A percentile compares a stretch with the other conserved stretches of the same genome.
Conservation (phyloP, 2,113 vertebrate species). For the Pycnonotus jocosus region DNA sequence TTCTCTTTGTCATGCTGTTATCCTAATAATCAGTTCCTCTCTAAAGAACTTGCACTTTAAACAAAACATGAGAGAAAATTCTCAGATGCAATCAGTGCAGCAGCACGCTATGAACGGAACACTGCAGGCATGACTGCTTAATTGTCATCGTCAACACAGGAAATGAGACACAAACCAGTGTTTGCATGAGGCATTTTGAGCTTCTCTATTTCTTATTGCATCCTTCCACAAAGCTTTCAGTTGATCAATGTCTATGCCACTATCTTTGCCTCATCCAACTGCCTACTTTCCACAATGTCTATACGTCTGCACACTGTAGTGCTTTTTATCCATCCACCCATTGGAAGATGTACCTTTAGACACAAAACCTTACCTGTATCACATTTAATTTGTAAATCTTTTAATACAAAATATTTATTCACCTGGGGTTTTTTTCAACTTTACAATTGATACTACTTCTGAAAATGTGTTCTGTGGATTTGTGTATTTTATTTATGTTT, state of each 20-base stretch:
- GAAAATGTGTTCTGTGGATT: neutral
- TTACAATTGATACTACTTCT: neutral
- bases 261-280: neutral
- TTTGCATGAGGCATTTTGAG: neutral
- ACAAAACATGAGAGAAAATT: neutral
- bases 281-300: neutral
- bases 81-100: neutral
- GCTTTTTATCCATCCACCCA: neutral
- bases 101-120: neutral
- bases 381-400: neutral
- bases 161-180: neutral
- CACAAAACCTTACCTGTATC: neutral
- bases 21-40: neutral
- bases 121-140: neutral
- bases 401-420: neutral
- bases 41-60: neutral
- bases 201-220: neutral
- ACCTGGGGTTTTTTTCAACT: neutral
- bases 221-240: neutral
- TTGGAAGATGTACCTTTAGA: neutral
- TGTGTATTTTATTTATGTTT: neutral
- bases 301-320: accelerated
- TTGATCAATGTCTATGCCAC: neutral
- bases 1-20: neutral
- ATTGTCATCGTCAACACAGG: neutral